A percentile compares a stretch with the other conserved stretches of the same genome.
Conservation (phyloP, 1,140 invertebrate genomes). For the Nomia melanderi region DNA sequence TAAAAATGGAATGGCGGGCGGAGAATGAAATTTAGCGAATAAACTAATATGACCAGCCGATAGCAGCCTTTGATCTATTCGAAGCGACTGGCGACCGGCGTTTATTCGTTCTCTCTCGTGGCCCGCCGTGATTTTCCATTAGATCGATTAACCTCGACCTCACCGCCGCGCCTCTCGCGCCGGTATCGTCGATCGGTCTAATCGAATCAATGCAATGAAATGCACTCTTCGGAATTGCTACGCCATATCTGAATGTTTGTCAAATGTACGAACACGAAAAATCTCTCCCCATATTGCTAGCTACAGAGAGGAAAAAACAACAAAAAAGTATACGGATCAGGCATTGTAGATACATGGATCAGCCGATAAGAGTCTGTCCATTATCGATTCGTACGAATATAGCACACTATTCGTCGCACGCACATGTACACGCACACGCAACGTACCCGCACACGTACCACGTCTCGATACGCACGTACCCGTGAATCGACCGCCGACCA, state of each 20-base stretch:
- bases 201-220: slow-evolving; percentile 50
- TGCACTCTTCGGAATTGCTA: slow-evolving; percentile 80
- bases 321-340: slow-evolving; percentile 39
- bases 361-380: slow-evolving; percentile 22
- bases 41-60: slow-evolving; percentile 10
- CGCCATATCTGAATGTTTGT: slow-evolving; percentile 76
- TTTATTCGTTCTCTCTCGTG: not conserved
- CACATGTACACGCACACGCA: slow-evolving; percentile 52
- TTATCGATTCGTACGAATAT: slow-evolving; percentile 45
- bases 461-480: slow-evolving; percentile 5
- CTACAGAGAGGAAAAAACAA: slow-evolving; percentile 33
- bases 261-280: slow-evolving; percentile 68
- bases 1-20: not conserved
- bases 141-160: slow-evolving; percentile 32
- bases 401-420: slow-evolving; percentile 40
- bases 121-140: slow-evolving; percentile 16
- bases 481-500: not conserved
- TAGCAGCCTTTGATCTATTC: slow-evolving; percentile 15
- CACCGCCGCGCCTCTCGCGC: not conserved
- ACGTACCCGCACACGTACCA: slow-evolving; percentile 33
- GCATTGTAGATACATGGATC: slow-evolving; percentile 30
- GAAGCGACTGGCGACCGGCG: not conserved
- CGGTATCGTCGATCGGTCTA: slow-evolving; percentile 14
- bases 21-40: slow-evolving; percentile 12
- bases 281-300: slow-evolving; percentile 27